These are phyloP conservation scores for Pseudochromis fuscus DNA, from an alignment of 2,797 vertebrate species.

Conservation along the genomic window DNA sequence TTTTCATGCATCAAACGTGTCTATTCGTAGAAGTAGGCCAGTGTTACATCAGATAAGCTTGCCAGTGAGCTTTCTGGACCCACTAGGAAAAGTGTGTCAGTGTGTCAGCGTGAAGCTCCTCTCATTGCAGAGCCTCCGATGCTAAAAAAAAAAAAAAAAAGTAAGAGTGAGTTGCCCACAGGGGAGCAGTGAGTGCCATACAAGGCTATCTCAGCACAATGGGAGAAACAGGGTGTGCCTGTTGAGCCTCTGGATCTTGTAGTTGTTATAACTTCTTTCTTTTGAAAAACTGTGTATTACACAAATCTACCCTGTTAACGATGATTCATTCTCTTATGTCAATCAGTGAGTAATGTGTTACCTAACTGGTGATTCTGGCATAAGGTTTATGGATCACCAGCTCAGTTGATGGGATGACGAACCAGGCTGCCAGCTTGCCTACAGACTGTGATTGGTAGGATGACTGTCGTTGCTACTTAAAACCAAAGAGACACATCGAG, in stretches of 20 bases:
- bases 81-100: constrained; percentile 75
- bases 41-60: constrained; percentile 76
- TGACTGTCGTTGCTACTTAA: constrained; percentile 11
- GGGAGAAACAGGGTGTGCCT: constrained; percentile 29
- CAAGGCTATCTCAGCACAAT: constrained; percentile 17
- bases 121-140: constrained; percentile 30
- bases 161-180: neutral
- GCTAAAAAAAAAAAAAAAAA: too few species aligned
- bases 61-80: constrained; percentile 53
- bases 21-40: constrained; percentile 74
- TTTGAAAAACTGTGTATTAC: too few species aligned
- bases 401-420: constrained; percentile 7
- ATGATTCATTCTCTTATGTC: constrained; percentile 38
- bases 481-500: neutral
- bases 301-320: constrained; percentile 3
- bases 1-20: constrained; percentile 16
- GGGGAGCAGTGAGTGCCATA: constrained; percentile 6
- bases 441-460: neutral
- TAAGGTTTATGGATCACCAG: constrained; percentile 25
- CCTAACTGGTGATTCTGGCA: constrained; percentile 37
- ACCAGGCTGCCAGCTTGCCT: constrained; percentile 21
- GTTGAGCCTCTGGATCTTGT: too few species aligned
- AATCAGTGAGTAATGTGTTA: constrained; percentile 46
- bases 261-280: too few species aligned
- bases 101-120: constrained; percentile 68